These are phyloP conservation scores for Xenus cinereus DNA, from an alignment of 2,113 vertebrate genomes.

Conservation along the genomic window DNA sequence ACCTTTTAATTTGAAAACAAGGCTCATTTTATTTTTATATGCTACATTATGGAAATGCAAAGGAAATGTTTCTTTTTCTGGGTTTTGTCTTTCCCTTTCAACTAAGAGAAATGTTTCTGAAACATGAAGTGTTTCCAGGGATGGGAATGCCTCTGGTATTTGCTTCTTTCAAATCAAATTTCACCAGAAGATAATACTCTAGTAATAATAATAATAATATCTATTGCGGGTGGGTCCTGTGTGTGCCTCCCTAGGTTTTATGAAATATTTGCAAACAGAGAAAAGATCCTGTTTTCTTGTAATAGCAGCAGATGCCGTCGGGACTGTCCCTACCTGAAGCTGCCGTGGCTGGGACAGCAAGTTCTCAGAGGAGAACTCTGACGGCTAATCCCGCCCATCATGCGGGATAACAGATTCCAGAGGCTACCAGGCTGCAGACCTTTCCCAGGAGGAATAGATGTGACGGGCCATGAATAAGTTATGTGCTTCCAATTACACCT, in stretches of 20 bases:
- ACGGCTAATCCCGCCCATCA: neutral
- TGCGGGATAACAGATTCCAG: neutral
- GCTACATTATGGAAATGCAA: neutral
- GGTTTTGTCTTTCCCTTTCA: neutral
- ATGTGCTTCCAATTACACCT: neutral
- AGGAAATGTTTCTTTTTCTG: neutral
- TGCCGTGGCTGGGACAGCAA: neutral
- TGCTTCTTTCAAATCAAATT: neutral
- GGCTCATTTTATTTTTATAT: neutral
- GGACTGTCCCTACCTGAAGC: neutral
- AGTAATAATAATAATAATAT: neutral
- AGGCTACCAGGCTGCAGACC: neutral
- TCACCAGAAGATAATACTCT: neutral
- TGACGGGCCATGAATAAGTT: neutral
- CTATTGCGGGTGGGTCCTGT: neutral
- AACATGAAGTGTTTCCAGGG: neutral
- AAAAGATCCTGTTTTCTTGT: neutral
- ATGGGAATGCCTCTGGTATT: neutral
- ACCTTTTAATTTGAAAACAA: neutral
- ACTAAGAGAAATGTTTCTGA: neutral
- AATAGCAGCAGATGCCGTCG: accelerated
- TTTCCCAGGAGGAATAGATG: neutral
- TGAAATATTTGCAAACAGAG: neutral
- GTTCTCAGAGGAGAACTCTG: neutral
- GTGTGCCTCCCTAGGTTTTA: neutral